Percentiles rank a stretch among this genome's conserved stretches.
These are phyloP conservation scores for Selenia dentaria DNA, from an alignment of 2,888 invertebrate species.

Conservation along the genomic window DNA sequence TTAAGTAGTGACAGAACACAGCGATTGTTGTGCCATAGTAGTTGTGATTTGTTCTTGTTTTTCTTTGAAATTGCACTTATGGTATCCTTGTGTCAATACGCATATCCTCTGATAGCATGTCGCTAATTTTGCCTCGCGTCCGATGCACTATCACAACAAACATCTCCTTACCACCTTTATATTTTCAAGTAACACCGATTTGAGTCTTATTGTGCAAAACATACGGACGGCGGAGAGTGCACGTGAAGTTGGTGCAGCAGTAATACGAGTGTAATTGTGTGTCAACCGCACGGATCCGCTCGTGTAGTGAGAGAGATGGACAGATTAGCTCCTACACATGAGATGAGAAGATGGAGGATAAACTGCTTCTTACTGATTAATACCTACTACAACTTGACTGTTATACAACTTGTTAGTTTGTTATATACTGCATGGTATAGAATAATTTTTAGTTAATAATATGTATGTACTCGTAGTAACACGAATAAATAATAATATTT, in stretches of 20 bases:
- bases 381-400: no score
- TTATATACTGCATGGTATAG: no score
- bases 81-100: no score
- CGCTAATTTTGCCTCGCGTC: neutral
- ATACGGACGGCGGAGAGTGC: slow-evolving; percentile 3
- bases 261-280: slow-evolving; percentile 48
- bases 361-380: slow-evolving; percentile 1
- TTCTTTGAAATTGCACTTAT: no score
- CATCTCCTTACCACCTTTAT: slow-evolving; percentile 13
- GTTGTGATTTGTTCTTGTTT: no score
- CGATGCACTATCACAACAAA: slow-evolving; percentile 27
- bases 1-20: no score
- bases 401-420: no score
- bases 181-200: neutral
- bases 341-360: slow-evolving; percentile 13
- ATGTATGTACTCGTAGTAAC: no score
- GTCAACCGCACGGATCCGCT: slow-evolving; percentile 51
- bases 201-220: neutral
- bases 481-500: no score
- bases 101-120: no score
- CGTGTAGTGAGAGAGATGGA: slow-evolving; percentile 36
- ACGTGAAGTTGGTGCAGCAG: slow-evolving; percentile 11
- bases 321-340: slow-evolving; percentile 35
- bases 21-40: no score
- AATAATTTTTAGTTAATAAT: no score